A percentile compares a stretch with the other conserved stretches of the same genome.
phyloP scores from a whole-genome alignment of 30 jellyfish, hydroid and myxozoan species.

The Hydractinia echinata region DNA sequence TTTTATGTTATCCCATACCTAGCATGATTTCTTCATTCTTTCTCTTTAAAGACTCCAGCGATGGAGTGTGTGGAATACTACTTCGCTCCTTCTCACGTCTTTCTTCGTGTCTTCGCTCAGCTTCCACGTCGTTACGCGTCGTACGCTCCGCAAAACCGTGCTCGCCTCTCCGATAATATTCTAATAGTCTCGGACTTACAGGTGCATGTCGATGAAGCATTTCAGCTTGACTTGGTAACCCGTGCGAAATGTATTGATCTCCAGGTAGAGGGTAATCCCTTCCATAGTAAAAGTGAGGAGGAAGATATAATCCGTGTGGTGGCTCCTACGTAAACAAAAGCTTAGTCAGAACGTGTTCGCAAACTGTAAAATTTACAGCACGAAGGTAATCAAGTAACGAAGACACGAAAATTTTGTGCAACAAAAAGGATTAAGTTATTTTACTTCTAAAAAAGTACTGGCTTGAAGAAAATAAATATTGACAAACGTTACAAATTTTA shows the following conservation, averaged over 20 bases:
- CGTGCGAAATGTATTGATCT: conserved; percentile 66
- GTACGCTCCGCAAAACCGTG: conserved; percentile 25
- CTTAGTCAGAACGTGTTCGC: too few species aligned
- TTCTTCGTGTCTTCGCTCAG: conserved; percentile 22
- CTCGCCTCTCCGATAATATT: conserved; percentile 64
- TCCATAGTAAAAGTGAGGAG: conserved; percentile 61
- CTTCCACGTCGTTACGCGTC: conserved; percentile 23
- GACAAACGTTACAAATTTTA: too few species aligned
- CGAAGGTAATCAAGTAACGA: background rate
- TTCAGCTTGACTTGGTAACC: conserved; percentile 67
- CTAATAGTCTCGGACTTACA: conserved; percentile 83
- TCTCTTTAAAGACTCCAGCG: background rate
- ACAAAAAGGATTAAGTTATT: too few species aligned
- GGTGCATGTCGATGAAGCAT: conserved; percentile 43
- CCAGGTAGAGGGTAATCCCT: conserved; percentile 77
- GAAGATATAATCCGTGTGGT: conserved; percentile 52
- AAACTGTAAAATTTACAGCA: background rate
- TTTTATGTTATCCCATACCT: background rate
- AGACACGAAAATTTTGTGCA: background rate
- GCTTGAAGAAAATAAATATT: too few species aligned
- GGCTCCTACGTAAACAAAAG: conserved; percentile 20
- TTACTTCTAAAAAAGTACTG: too few species aligned
- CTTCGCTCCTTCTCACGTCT: conserved; percentile 23
- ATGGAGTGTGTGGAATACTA: background rate
- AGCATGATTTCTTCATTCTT: conserved; percentile 7